Base-by-base conservation (phyloP, 2,888 invertebrate species). In the Unio delphinus region DNA sequence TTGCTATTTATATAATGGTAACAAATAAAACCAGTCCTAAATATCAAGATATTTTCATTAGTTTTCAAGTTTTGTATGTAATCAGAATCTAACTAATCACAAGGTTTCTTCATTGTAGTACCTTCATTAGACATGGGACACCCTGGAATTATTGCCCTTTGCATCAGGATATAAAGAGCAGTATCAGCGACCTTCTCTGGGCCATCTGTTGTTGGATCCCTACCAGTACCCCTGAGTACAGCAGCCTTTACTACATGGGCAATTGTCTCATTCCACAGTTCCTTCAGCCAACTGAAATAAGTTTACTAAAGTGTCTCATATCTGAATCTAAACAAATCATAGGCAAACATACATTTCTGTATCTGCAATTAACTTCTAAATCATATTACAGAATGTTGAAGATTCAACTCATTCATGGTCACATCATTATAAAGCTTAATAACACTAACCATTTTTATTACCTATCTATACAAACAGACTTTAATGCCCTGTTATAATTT, bases 111-210 rank as follows among this genome's bases (percentile, higher is more conserved):
- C 11, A 45, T 15, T 45, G 2, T 58, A 70, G 59, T 68, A 88
- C 88, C 89, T 83, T 78, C 80, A 8, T 85, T 86, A 62, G 83
- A 79, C 7, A 89, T 81, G 4, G 89, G 88, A 77, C 89, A 89
- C 18, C 87, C 86, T 3, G 86, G 83, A 1, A 88, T 85, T 18
- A 89, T 79, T n/a, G 88, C 85, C 61, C 87, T 80, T 80, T 89
- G 89, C 83, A 89, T 83, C 58, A 89, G 83, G n/a, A 89, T 88
- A 79, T 87, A 89, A 4, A 89, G 81, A 7, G 88, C 88, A 30
- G 88, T 88, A 74, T 81, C 87, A 69, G 87, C 86, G 61, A 89
- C 88, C 72, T 88, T 88, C 74, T 87, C 83, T 68, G 87, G 87
- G n/a, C 86, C 85, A 34, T 83, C 83, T n/a, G 74, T 69, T 26